Conservation (phyloP, 2,888 invertebrate genomes). For the Caenorhabditis afra region DNA sequence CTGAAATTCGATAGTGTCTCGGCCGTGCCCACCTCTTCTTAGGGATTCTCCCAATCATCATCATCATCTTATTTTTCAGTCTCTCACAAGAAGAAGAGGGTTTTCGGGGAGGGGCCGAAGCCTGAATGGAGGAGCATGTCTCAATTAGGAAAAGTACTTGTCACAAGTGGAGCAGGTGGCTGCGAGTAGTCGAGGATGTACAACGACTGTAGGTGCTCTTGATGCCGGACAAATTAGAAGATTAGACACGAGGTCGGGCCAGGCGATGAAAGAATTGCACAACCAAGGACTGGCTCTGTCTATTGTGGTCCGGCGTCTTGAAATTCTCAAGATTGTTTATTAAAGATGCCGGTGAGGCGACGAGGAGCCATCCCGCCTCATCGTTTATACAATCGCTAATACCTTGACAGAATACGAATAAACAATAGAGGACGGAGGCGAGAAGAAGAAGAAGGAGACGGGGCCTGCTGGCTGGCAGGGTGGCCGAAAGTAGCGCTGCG, state of each 20-base stretch:
- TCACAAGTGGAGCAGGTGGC: conserved; percentile 29
- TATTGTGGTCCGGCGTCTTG: conserved; percentile 24
- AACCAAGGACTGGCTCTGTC: conserved; percentile 3
- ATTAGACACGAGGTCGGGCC: conserved; percentile 2
- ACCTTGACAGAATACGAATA: conserved; percentile 60
- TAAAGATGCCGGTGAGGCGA: conserved; percentile 49
- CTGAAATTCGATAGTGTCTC: conserved; percentile 58
- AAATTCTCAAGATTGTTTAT: conserved; percentile 55
- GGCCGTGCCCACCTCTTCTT: conserved; percentile 51
- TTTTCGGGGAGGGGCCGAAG: conserved; percentile 8
- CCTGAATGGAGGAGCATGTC: conserved; percentile 9
- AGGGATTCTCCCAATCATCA: conserved; percentile 56
- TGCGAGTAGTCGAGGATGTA: conserved; percentile 4
- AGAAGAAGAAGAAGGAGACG: conserved; percentile 19
- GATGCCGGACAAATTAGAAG: conserved; percentile 17
- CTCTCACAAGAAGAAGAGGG: conserved; percentile 10
- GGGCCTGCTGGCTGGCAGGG: conserved; percentile 20
- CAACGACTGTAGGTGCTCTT: conserved; percentile 21
- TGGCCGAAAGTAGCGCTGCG: conserved; percentile 44
- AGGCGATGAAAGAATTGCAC: conserved; percentile 30
- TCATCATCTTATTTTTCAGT: conserved; percentile 58
- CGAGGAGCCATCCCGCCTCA: conserved; percentile 38
- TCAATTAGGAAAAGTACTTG: conserved; percentile 27
- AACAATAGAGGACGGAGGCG: conserved; percentile 44
- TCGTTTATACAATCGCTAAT: conserved; percentile 59